Evolutionary conservation across 2,797 vertebrate species (phyloP), one percentile per base, ranked within the genome.

Genomic region (Zenarchopterus dispar): DNA sequence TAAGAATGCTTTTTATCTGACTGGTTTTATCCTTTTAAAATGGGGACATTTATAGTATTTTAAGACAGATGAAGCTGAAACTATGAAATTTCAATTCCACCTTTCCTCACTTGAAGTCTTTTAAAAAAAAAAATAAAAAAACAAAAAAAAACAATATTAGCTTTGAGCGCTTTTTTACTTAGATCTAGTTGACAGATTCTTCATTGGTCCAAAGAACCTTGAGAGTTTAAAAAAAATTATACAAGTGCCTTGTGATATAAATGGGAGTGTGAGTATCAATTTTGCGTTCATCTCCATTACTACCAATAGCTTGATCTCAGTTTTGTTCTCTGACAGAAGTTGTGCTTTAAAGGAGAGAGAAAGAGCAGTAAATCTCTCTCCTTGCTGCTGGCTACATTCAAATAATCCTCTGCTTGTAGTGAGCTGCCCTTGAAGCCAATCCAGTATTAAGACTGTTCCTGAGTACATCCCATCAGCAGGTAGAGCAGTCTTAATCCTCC

Each of bases 401-500:
- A 81, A 84, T 89, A 87, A 89, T 88, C 87, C 87, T 81, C 77
- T 78, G 76, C 78, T 88, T 76, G 84, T 36, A 75, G 85, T 43
- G 69, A 80, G 73, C 80, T 86, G 85, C 81, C 88, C 88, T 85
- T 82, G 82, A 85, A 87, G 88, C 67, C 82, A 69, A 83, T 81
- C 81, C 82, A 84, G 82, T 67, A 84, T 84, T 81, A 83, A 28
- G 83, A 81, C 78, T 73, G 78, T 80, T 77, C 70, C 85, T 54
- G 78, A 88, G 84, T 86, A 80, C 83, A 87, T 81, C 80, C 78
- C 79, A 80, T 83, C 82, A 88, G 56, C 88, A 84, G 86, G 86
- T 85, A 88, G 80, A 84, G 84, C 24, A 60, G 73, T 51, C 73
- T 80, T 90, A 91, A 88, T 90, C 85, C 85, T 64, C 78, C 84